Percentiles rank a stretch among this genome's conserved stretches.
Conservation (phyloP, 2,797 vertebrate species). For the Sebastes trivittatus region DNA sequence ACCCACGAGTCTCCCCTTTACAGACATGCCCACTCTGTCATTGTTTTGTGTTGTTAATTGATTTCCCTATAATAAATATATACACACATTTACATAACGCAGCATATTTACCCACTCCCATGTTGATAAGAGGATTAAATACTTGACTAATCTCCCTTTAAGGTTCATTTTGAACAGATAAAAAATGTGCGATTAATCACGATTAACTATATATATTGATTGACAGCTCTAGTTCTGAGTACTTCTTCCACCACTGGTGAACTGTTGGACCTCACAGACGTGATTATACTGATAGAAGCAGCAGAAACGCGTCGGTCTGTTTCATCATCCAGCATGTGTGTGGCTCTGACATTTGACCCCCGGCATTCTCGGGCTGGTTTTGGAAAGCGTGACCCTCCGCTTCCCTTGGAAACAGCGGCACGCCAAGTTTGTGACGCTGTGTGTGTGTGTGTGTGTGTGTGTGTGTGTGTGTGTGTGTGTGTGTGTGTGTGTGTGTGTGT, state of each 20-base stretch:
- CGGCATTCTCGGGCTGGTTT: background rate
- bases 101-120: no score
- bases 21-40: no score
- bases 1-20: no score
- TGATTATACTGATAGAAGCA: background rate
- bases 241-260: background rate
- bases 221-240: background rate
- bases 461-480: background rate
- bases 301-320: background rate
- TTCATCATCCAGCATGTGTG: background rate
- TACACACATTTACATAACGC: no score
- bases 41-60: no score
- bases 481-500: background rate
- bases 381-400: background rate
- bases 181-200: background rate
- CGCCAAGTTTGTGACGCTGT: background rate
- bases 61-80: no score
- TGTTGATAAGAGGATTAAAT: no score
- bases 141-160: no score
- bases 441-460: no score
- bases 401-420: constrained; percentile 6
- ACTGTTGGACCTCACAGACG: no score
- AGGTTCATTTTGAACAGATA: no score
- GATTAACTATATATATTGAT: no score
- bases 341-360: background rate